Evolutionary conservation across 2,113 vertebrate genomes (phyloP).

Genomic region (Campylorhamphus procurvoides): DNA sequence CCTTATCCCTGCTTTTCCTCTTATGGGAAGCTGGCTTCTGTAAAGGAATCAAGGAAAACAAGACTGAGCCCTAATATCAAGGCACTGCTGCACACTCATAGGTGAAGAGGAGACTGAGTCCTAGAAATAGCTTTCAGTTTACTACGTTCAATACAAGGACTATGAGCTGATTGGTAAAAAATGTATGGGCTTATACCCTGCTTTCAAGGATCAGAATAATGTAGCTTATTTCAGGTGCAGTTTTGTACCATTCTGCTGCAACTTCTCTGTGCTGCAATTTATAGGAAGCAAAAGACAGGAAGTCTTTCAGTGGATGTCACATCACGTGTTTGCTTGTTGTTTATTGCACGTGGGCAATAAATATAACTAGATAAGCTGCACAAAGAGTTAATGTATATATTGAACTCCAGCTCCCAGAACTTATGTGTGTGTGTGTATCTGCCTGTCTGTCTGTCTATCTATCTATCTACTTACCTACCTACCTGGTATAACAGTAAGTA

Average conservation of each 20-base stretch:
- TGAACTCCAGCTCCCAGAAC: background rate
- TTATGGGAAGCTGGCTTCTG: background rate
- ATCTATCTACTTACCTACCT: background rate
- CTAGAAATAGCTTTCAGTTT: background rate
- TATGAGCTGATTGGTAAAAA: background rate
- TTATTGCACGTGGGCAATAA: background rate
- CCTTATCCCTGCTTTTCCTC: background rate
- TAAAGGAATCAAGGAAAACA: background rate
- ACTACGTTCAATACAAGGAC: background rate
- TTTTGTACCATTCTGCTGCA: background rate
- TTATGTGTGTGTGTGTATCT: background rate
- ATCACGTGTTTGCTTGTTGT: background rate
- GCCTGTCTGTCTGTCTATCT: too few relatives aligned
- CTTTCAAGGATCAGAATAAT: background rate
- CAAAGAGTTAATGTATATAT: background rate
- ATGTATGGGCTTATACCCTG: background rate
- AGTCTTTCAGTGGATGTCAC: background rate
- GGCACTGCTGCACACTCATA: background rate
- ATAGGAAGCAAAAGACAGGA: background rate
- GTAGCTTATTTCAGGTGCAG: background rate
- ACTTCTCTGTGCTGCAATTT: background rate
- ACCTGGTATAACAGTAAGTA: background rate
- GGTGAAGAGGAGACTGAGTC: background rate
- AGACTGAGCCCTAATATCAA: background rate
- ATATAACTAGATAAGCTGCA: background rate